Conservation (phyloP, 2,888 invertebrate species). For the Leucophenga maculata region DNA sequence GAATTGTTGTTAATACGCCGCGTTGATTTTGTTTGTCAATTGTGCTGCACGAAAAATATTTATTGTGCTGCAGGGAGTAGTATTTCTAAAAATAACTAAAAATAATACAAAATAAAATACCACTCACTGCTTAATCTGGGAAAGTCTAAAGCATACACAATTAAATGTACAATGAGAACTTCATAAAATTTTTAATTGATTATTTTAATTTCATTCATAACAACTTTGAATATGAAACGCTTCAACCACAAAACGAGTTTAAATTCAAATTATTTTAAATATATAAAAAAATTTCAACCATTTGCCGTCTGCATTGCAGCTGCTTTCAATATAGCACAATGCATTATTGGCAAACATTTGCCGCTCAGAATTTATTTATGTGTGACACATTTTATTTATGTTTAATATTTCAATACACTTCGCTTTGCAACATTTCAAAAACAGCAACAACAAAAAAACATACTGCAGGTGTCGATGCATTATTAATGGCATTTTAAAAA, state of each 20-base stretch:
- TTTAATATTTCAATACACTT: neutral
- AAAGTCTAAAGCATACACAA: too few species aligned
- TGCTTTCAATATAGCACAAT: constrained; percentile 4
- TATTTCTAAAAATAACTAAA: too few species aligned
- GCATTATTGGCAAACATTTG: neutral
- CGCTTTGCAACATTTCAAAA: neutral
- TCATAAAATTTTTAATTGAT: too few species aligned
- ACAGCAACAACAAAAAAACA: too few species aligned
- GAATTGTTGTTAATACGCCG: constrained; percentile 5
- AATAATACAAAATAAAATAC: too few species aligned
- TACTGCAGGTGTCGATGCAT: constrained; percentile 56
- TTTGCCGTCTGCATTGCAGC: constrained; percentile 12
- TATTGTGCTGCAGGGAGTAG: constrained; percentile 38
- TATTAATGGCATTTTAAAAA: constrained; percentile 60
- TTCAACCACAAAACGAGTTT: too few species aligned
- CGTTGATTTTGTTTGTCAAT: neutral
- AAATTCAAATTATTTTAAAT: too few species aligned
- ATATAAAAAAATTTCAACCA: too few species aligned
- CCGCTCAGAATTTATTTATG: neutral
- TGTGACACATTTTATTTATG: neutral
- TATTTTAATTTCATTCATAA: too few species aligned
- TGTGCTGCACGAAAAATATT: constrained; percentile 30
- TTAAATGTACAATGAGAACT: too few species aligned
- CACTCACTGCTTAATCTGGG: too few species aligned
- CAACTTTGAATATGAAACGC: too few species aligned